These are phyloP conservation scores for Pherbina coryleti DNA, from an alignment of 2,888 invertebrate genomes.

Conservation along the genomic window DNA sequence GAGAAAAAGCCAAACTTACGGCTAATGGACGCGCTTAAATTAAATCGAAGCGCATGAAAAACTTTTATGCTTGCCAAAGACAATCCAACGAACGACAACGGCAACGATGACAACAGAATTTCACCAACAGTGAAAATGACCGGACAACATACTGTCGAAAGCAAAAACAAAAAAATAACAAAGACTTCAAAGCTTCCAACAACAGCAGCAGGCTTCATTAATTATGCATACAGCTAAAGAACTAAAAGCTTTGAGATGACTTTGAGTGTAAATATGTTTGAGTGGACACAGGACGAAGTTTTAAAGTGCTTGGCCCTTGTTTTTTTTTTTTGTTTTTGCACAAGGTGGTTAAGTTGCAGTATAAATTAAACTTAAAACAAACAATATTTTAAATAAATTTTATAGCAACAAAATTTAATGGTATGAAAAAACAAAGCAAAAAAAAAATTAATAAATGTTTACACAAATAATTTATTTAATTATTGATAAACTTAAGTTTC, in stretches of 20 bases:
- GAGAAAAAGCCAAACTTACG: background rate
- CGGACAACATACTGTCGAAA: background rate
- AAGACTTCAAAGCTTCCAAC: background rate
- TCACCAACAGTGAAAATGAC: background rate
- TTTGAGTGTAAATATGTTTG: constrained; percentile 23
- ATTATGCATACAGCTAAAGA: constrained; percentile 58
- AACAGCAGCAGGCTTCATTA: constrained; percentile 48
- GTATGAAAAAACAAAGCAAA: background rate
- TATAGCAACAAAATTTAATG: background rate
- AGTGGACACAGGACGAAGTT: constrained; percentile 6
- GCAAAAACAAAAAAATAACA: background rate
- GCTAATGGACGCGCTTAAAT: constrained; percentile 31
- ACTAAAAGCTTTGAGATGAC: constrained; percentile 42
- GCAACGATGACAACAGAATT: background rate
- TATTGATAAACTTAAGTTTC: background rate
- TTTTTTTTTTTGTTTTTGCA: background rate
- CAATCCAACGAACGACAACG: background rate
- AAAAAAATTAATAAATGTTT: background rate
- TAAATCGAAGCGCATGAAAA: constrained; percentile 3
- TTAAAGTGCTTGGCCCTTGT: background rate
- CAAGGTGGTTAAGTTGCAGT: background rate
- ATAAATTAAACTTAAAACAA: background rate
- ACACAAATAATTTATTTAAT: background rate
- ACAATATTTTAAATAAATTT: background rate
- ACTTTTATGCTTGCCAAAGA: constrained; percentile 10